These are phyloP conservation scores for Acanthurus lineatus DNA, from an alignment of 2,797 vertebrate species.

Conservation along the genomic window DNA sequence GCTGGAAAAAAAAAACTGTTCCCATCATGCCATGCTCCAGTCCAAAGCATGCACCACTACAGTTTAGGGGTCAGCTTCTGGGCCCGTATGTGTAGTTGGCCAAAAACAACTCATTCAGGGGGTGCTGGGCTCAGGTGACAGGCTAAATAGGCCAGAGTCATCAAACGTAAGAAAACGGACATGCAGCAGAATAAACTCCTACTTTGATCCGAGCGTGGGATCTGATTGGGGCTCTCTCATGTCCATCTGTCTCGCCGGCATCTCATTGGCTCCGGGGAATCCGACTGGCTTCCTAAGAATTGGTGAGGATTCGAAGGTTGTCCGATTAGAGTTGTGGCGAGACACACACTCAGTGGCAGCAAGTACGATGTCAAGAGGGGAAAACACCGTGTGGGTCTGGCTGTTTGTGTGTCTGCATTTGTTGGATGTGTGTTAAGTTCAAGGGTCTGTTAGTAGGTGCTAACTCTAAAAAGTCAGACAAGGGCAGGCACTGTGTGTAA, in stretches of 20 bases:
- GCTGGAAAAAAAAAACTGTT: conserved; percentile 45
- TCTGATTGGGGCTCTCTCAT: conserved; percentile 90
- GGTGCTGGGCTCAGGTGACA: conserved; percentile 64
- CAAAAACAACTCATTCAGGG: conserved; percentile 62
- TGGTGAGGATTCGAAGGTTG: conserved; percentile 86
- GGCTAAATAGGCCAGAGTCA: conserved; percentile 29
- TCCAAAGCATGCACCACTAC: conserved; percentile 84
- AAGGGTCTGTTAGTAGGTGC: conserved; percentile 73
- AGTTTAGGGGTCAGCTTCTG: conserved; percentile 44
- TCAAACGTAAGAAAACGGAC: conserved; percentile 75
- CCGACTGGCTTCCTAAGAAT: conserved; percentile 89
- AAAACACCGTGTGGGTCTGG: conserved; percentile 63
- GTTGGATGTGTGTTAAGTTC: conserved; percentile 69
- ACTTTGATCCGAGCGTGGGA: conserved; percentile 91
- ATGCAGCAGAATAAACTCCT: conserved; percentile 90
- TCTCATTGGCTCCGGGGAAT: conserved; percentile 90
- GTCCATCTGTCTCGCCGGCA: conserved; percentile 89
- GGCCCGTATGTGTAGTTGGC: conserved; percentile 36
- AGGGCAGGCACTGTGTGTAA: conserved; percentile 62
- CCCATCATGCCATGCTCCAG: conserved; percentile 88
- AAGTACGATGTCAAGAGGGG: conserved; percentile 60
- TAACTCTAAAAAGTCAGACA: conserved; percentile 54
- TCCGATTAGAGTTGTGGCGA: conserved; percentile 83
- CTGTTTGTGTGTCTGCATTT: conserved; percentile 54
- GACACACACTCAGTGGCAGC: conserved; percentile 76